phyloP scores from a whole-genome alignment of 1,140 invertebrate genomes.

The Parasteatoda tepidariorum region DNA sequence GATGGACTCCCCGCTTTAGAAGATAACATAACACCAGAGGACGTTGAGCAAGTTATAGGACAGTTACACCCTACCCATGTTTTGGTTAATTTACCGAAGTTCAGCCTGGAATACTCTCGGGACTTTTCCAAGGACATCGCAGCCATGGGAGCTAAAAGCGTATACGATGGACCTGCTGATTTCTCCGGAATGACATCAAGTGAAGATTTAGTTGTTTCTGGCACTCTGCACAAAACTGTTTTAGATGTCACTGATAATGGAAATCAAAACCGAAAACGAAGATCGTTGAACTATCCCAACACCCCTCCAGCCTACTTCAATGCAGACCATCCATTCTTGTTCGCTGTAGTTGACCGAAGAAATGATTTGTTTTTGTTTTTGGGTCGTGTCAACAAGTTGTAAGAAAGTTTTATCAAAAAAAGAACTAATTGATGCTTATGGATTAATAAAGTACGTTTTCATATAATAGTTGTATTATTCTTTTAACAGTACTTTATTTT shows the following conservation, averaged over 20 bases:
- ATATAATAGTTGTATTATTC: no score
- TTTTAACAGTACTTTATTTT: no score
- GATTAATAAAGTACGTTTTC: no score
- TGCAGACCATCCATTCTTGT: slow-evolving; percentile 64
- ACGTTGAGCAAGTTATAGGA: slow-evolving; percentile 5
- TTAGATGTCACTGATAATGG: slow-evolving; percentile 78
- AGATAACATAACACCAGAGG: background rate
- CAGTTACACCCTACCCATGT: slow-evolving; percentile 45
- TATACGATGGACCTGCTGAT: slow-evolving; percentile 63
- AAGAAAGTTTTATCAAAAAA: no score
- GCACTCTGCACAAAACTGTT: slow-evolving; percentile 72
- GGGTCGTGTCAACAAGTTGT: slow-evolving; percentile 61
- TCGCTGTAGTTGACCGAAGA: slow-evolving; percentile 55
- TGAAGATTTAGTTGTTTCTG: slow-evolving; percentile 61
- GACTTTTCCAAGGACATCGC: slow-evolving; percentile 59
- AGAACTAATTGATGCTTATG: no score
- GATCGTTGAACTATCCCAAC: slow-evolving; percentile 69
- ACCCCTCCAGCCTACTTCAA: slow-evolving; percentile 72
- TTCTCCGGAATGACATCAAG: slow-evolving; percentile 61
- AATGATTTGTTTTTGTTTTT: slow-evolving; percentile 61
- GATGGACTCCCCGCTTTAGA: slow-evolving; percentile 55
- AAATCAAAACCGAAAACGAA: slow-evolving; percentile 70
- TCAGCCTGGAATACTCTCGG: slow-evolving; percentile 62
- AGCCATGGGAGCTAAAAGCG: slow-evolving; percentile 61
- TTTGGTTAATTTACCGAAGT: slow-evolving; percentile 63